Conservation (phyloP, 2,888 invertebrate genomes). For the Sicus ferrugineus region DNA sequence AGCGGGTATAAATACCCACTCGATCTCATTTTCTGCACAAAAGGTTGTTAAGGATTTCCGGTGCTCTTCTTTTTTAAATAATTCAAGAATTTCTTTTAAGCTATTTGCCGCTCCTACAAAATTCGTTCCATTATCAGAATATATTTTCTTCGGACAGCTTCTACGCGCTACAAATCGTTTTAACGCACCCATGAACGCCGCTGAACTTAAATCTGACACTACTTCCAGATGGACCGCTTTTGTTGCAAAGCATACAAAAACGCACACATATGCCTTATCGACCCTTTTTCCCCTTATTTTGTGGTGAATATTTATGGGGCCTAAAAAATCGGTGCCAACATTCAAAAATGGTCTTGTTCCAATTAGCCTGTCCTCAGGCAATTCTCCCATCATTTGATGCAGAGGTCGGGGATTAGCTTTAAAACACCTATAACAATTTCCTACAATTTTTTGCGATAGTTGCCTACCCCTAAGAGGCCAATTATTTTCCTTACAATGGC, state of each 20-base stretch:
- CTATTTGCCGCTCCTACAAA: conserved; percentile 6
- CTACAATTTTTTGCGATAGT: conserved; percentile 19
- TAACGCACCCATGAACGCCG: background rate
- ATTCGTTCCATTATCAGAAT: conserved; percentile 3
- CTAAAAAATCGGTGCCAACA: conserved; percentile 5
- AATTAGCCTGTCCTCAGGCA: conserved; percentile 1
- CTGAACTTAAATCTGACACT: background rate
- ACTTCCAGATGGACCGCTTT: conserved; percentile 8
- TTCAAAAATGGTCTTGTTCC: too few species aligned
- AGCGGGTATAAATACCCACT: too few species aligned
- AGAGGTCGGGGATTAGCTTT: conserved; percentile 24
- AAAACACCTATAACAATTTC: too few species aligned
- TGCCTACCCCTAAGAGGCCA: conserved; percentile 30
- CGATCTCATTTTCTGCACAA: conserved; percentile 1
- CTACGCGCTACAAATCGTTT: background rate
- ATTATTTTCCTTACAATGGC: too few species aligned
- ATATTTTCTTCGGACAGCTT: conserved; percentile 7
- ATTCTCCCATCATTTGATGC: conserved; percentile 3
- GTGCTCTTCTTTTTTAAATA: conserved; percentile 2
- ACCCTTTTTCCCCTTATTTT: too few species aligned
- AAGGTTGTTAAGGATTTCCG: background rate
- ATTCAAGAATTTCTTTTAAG: too few species aligned
- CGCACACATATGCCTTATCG: too few species aligned
- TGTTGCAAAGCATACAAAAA: too few species aligned
- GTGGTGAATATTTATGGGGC: conserved; percentile 6